Conservation (phyloP, 1,140 invertebrate species). For the Zaprionus davidi region DNA sequence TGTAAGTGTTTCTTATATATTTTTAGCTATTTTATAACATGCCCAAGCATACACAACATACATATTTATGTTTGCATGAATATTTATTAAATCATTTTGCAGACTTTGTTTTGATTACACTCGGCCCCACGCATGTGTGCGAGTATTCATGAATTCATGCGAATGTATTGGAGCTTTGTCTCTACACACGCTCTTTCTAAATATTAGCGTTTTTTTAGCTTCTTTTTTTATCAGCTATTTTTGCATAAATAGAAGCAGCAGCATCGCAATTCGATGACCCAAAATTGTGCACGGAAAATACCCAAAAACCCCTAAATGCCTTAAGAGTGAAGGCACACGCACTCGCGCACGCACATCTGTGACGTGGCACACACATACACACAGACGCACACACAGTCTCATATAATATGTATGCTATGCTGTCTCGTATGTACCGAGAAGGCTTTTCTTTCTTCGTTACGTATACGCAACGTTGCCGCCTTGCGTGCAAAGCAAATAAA, state of each 20-base stretch:
- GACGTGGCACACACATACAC: conserved; percentile 17
- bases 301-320: conserved; percentile 64
- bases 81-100: conserved; percentile 71
- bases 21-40: conserved; percentile 36
- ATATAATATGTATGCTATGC: not conserved
- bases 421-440: not conserved
- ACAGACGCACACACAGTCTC: not conserved
- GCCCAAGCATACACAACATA: conserved; percentile 41
- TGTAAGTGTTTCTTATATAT: conserved; percentile 7
- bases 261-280: conserved; percentile 53
- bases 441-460: conserved; percentile 56
- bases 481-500: conserved; percentile 56
- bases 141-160: not conserved
- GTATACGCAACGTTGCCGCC: conserved; percentile 71
- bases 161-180: conserved; percentile 54
- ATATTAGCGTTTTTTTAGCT: conserved; percentile 49
- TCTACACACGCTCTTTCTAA: conserved; percentile 70
- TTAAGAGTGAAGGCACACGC: conserved; percentile 29
- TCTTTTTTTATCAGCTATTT: conserved; percentile 31
- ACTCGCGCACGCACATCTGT: conserved; percentile 16
- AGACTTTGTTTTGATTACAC: conserved; percentile 75
- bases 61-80: conserved; percentile 41
- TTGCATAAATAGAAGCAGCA: conserved; percentile 45
- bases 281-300: conserved; percentile 60
- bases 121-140: conserved; percentile 16